These are phyloP conservation scores for Magallana nippona DNA, from an alignment of 2,888 invertebrate species.

Conservation along the genomic window DNA sequence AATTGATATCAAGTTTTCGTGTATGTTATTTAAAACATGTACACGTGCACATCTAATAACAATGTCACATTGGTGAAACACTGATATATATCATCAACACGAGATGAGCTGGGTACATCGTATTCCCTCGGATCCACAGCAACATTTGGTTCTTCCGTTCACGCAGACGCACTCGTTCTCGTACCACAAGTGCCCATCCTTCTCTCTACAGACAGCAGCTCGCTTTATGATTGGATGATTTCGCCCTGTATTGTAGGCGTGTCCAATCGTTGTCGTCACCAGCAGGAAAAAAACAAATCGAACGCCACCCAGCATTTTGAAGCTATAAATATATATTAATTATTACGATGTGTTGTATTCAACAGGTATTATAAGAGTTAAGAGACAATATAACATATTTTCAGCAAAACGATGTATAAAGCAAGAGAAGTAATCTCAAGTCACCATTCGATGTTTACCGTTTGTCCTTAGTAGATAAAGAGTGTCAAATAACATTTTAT, in stretches of 20 bases:
- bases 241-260: neutral
- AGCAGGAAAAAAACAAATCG: neutral
- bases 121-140: neutral
- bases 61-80: too few relatives aligned
- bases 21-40: too few relatives aligned
- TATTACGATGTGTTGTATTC: too few relatives aligned
- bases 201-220: neutral
- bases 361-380: too few relatives aligned
- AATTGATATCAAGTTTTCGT: too few relatives aligned
- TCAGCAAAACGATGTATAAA: too few relatives aligned
- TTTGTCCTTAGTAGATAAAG: too few relatives aligned
- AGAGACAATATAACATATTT: too few relatives aligned
- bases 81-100: neutral
- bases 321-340: neutral
- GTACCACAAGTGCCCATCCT: neutral
- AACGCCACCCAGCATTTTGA: neutral
- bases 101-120: neutral
- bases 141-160: neutral
- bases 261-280: neutral
- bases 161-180: constrained; percentile 5
- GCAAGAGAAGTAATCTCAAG: too few relatives aligned
- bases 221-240: neutral
- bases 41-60: too few relatives aligned
- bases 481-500: too few relatives aligned
- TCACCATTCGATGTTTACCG: too few relatives aligned